These are phyloP conservation scores for Stegostoma tigrinum DNA, from an alignment of 2,113 vertebrate genomes.

Conservation along the genomic window DNA sequence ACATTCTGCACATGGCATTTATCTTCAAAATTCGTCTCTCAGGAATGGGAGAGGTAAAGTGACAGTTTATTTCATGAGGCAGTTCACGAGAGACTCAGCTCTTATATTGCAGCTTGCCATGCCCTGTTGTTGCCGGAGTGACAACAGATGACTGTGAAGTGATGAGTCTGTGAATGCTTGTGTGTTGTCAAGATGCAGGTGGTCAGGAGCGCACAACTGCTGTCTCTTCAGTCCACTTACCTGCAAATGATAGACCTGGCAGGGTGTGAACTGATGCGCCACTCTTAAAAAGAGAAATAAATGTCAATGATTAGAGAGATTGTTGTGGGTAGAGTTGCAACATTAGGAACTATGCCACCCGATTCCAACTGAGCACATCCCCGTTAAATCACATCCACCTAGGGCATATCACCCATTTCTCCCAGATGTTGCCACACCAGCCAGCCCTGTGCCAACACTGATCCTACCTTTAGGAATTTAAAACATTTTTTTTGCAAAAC, in stretches of 20 bases:
- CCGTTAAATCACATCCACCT: background rate
- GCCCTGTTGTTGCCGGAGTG: background rate
- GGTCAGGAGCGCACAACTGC: background rate
- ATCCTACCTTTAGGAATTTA: background rate
- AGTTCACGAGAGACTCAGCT: background rate
- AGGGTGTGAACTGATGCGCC: background rate
- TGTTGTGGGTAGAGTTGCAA: background rate
- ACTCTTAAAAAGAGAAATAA: background rate
- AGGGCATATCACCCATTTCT: background rate
- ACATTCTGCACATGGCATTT: background rate
- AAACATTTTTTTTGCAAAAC: background rate
- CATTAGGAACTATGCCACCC: background rate
- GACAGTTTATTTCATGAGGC: background rate
- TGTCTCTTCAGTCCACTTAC: background rate
- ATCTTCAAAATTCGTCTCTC: background rate
- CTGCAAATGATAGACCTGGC: background rate
- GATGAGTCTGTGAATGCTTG: background rate
- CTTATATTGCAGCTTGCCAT: background rate
- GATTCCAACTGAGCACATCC: background rate
- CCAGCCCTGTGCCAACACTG: background rate
- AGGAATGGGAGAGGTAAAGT: background rate
- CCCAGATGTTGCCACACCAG: background rate
- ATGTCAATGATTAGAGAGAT: background rate
- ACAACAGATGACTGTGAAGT: conserved; percentile 13
- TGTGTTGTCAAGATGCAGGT: conserved; percentile 5